These are phyloP conservation scores for Nycticryphes semicollaris DNA, from an alignment of 2,113 vertebrate species.

Conservation along the genomic window DNA sequence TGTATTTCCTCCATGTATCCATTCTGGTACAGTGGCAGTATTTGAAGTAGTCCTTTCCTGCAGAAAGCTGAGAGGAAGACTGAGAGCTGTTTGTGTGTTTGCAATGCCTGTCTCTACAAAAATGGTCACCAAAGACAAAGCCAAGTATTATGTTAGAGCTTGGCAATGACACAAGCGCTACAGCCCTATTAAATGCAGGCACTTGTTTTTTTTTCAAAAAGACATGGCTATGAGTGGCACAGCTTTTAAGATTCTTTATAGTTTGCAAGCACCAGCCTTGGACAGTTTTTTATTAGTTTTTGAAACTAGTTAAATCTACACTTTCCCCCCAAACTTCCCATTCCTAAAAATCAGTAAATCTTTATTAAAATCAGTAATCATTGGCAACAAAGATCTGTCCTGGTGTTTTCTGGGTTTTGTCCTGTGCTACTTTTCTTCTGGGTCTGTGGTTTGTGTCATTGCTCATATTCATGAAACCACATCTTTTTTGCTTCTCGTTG, in stretches of 20 bases:
- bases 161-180: slow-evolving; percentile 35
- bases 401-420: background rate
- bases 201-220: slow-evolving; percentile 23
- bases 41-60: slow-evolving; percentile 56
- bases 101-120: slow-evolving; percentile 23
- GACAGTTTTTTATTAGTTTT: background rate
- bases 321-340: background rate
- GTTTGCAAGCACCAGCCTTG: background rate
- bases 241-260: slow-evolving; percentile 23
- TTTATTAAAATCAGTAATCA: background rate
- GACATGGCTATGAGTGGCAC: background rate
- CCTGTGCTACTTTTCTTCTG: background rate
- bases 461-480: background rate
- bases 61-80: slow-evolving; percentile 58
- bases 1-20: slow-evolving; percentile 21
- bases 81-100: slow-evolving; percentile 48
- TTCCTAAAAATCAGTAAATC: background rate
- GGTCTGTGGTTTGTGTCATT: background rate
- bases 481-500: background rate
- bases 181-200: background rate
- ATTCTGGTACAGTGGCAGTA: slow-evolving; percentile 48
- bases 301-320: background rate
- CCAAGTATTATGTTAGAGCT: slow-evolving; percentile 50
- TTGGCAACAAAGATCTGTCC: background rate
- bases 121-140: slow-evolving; percentile 60